Conservation (phyloP, 2,888 invertebrate genomes). For the Leucophora obtusa region DNA sequence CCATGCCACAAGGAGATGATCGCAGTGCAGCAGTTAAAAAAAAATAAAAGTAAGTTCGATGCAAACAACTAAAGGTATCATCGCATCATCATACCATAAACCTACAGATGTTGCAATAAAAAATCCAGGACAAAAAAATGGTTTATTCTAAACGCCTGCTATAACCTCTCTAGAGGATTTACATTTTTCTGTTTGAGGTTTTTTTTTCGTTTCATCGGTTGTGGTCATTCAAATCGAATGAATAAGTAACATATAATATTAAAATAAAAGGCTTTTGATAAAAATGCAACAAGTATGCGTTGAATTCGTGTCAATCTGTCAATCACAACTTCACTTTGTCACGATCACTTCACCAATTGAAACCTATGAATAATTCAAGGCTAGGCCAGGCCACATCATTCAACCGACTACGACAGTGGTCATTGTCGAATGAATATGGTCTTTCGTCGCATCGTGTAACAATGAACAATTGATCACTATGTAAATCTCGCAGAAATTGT, state of each 20-base stretch:
- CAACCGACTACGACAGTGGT: conserved; percentile 15
- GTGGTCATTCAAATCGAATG: conserved; percentile 57
- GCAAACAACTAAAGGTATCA: conserved; percentile 41
- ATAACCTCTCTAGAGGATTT: conserved; percentile 47
- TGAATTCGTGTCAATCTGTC: conserved; percentile 65
- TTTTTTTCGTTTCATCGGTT: conserved; percentile 17
- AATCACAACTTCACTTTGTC: conserved; percentile 67
- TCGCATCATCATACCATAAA: conserved; percentile 18
- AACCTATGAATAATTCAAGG: conserved; percentile 67
- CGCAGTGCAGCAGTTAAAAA: conserved; percentile 8
- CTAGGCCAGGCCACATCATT: conserved; percentile 22
- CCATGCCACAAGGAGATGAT: conserved; percentile 49
- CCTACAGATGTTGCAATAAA: conserved; percentile 27
- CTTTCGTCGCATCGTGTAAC: conserved; percentile 40
- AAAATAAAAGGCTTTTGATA: conserved; percentile 39
- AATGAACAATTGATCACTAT: conserved; percentile 59
- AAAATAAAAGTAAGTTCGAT: conserved; percentile 2
- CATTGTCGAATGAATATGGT: not conserved
- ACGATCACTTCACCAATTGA: conserved; percentile 65
- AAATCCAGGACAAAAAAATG: conserved; percentile 29
- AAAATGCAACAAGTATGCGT: conserved; percentile 60
- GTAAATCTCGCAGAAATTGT: conserved; percentile 49
- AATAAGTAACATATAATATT: conserved; percentile 13
- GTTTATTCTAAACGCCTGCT: conserved; percentile 35
- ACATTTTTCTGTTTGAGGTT: conserved; percentile 34